Evolutionary conservation across 2,113 vertebrate genomes (phyloP), one percentile per base, ranked within the genome.

Genomic region (Rhagologus leucostigma): DNA sequence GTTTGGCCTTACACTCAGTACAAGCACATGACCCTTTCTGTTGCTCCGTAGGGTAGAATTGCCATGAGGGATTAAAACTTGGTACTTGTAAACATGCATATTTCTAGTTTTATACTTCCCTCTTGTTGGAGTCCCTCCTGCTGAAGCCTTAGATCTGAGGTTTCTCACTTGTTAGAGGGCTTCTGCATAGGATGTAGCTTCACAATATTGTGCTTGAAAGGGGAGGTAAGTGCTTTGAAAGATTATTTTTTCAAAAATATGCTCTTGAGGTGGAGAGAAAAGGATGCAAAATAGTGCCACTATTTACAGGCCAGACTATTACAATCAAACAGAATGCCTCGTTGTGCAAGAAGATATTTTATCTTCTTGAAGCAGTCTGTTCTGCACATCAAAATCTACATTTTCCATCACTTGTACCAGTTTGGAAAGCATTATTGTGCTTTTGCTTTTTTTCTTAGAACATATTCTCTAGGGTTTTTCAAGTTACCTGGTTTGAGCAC

Each of bases 141-240:
- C 33, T 82, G 77, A 76, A 82, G 30, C 46, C 11, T 69, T 91
- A 82, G 46, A 16, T 79, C 35, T 59, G 67, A 55, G 68, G 13
- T 62, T 79, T 83, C 50, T 82, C 11, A 11, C 63, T 83, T 79
- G 42, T 57, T 89, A 83, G 78, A 82, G 47, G 62, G 37, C 50
- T 64, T 37, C 63, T 82, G 65, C 16, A 11, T 87, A 42, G 35
- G 14, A 13, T 42, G 37, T 81, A 62, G 65, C 49, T 64, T 70
- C 46, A 49, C 55, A 70, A 11, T 56, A 23, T 10, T 55, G 39
- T 88, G 13, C 59, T 80, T 84, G 71, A 70, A 74, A 70, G 42
- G 55, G 21, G 59, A 93, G 89, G 82, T 73, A 91, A 92, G 59
- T 93, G 42, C 35, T 77, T 63, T 88, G 68, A 18, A 55, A 64